A percentile compares a stretch with the other conserved stretches of the same genome.
Conservation (phyloP, 2,888 invertebrate genomes). For the Leptopilina drosophilae region DNA sequence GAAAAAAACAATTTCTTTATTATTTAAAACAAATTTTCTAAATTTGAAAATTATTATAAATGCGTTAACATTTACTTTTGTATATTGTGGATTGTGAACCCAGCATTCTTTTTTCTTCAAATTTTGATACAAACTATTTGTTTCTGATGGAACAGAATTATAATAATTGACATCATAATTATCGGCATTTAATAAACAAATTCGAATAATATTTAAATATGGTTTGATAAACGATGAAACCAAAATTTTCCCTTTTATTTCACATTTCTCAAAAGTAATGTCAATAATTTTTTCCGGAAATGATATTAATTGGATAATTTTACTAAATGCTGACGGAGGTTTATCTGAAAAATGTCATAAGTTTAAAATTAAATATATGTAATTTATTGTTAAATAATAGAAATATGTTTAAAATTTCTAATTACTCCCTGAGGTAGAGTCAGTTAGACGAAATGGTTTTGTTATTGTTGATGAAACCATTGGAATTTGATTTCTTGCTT, state of each 20-base stretch:
- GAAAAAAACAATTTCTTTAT: neutral
- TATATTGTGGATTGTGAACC: slow-evolving; percentile 67
- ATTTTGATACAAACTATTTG: slow-evolving; percentile 64
- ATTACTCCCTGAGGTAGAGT: slow-evolving; percentile 61
- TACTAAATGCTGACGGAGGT: slow-evolving; percentile 50
- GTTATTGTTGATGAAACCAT: slow-evolving; percentile 68
- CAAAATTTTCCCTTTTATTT: slow-evolving; percentile 57
- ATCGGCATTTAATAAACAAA: slow-evolving; percentile 56
- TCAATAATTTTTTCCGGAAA: slow-evolving; percentile 59
- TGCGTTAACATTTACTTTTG: slow-evolving; percentile 52
- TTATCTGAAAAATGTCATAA: slow-evolving; percentile 53
- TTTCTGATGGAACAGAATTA: slow-evolving; percentile 61
- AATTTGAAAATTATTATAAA: neutral
- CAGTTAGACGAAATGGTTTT: slow-evolving; percentile 68
- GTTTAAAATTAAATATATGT: slow-evolving; percentile 6
- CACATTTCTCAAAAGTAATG: slow-evolving; percentile 60
- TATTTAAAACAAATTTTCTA: neutral
- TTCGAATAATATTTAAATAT: slow-evolving; percentile 65
- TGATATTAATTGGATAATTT: slow-evolving; percentile 57
- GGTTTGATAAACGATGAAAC: slow-evolving; percentile 61
- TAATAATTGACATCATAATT: slow-evolving; percentile 62
- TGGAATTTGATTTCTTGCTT: slow-evolving; percentile 70
- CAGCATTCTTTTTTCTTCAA: slow-evolving; percentile 61
- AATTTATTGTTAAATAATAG: neutral
- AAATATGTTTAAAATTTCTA: neutral